phyloP scores from a whole-genome alignment of 2,113 vertebrate genomes.

The Pterocles burchelli region DNA sequence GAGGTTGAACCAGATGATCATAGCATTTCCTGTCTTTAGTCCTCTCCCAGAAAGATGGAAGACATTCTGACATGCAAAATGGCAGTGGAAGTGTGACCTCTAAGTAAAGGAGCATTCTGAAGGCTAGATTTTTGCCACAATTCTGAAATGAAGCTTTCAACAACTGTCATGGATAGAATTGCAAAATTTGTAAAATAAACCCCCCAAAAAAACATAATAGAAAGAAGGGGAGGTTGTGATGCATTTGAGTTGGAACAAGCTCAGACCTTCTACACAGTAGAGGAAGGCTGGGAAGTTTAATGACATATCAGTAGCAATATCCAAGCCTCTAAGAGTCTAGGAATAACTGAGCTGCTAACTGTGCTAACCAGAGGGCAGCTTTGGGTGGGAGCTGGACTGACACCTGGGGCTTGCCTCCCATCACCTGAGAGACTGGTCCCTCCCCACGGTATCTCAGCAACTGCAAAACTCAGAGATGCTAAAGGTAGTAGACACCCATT shows the following conservation, averaged over 20 bases:
- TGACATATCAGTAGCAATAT: background rate
- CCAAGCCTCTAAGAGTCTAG: background rate
- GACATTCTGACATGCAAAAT: background rate
- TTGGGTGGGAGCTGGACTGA: background rate
- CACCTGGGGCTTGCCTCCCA: background rate
- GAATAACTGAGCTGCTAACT: background rate
- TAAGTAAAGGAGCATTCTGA: background rate
- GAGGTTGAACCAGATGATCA: background rate
- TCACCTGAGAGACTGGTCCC: background rate
- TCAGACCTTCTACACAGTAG: background rate
- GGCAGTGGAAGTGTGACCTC: background rate
- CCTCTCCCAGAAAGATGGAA: background rate
- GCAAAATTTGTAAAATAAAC: background rate
- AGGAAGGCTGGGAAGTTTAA: background rate
- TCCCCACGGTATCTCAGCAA: background rate
- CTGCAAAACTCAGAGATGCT: background rate
- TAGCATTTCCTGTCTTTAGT: background rate
- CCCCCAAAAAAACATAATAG: background rate
- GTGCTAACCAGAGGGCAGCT: background rate
- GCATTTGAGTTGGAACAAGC: background rate
- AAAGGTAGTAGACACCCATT: background rate
- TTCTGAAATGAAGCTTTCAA: background rate
- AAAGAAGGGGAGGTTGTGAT: background rate
- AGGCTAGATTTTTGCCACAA: background rate
- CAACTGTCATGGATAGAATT: background rate